phyloP scores from a whole-genome alignment of 2,797 vertebrate species.

The Ctenochaetus hawaiiensis region DNA sequence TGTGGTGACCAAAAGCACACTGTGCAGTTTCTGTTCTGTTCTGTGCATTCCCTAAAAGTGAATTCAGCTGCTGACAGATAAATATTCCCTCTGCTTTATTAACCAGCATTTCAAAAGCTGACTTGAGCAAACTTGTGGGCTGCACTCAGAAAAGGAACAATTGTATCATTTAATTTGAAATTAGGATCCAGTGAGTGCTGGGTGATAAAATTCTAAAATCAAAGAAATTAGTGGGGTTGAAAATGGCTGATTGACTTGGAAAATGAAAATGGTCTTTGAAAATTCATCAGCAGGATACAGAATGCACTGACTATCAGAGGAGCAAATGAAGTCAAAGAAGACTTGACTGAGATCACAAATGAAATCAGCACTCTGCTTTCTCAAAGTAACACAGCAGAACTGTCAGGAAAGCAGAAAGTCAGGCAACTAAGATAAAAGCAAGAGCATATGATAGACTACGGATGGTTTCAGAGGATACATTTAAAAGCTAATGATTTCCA shows the following conservation, averaged over 20 bases:
- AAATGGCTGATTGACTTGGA: constrained; percentile 21
- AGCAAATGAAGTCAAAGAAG: constrained; percentile 37
- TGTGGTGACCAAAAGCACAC: constrained; percentile 48
- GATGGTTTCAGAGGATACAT: constrained; percentile 29
- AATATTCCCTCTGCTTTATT: constrained; percentile 39
- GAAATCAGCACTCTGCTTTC: constrained; percentile 39
- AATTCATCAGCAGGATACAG: constrained; percentile 34
- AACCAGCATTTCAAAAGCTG: constrained; percentile 41
- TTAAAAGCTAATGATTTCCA: constrained; percentile 50
- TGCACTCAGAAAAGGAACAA: constrained; percentile 7
- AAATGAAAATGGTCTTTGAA: constrained; percentile 32
- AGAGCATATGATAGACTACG: constrained; percentile 36
- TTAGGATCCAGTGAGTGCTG: constrained; percentile 11
- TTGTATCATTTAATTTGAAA: constrained; percentile 41
- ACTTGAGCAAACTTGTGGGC: constrained; percentile 11
- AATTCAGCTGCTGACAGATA: constrained; percentile 13
- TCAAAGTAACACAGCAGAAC: constrained; percentile 56
- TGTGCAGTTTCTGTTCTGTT: constrained; percentile 14
- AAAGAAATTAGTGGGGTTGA: constrained; percentile 25
- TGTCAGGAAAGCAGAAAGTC: constrained; percentile 33
- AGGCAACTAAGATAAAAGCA: constrained; percentile 32
- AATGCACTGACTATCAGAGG: constrained; percentile 23
- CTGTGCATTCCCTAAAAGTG: constrained; percentile 25
- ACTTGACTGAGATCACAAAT: constrained; percentile 48
- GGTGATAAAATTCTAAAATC: constrained; percentile 13